Evolutionary conservation across 2,113 vertebrate genomes (phyloP).

Genomic region (Centropus bengalensis): DNA sequence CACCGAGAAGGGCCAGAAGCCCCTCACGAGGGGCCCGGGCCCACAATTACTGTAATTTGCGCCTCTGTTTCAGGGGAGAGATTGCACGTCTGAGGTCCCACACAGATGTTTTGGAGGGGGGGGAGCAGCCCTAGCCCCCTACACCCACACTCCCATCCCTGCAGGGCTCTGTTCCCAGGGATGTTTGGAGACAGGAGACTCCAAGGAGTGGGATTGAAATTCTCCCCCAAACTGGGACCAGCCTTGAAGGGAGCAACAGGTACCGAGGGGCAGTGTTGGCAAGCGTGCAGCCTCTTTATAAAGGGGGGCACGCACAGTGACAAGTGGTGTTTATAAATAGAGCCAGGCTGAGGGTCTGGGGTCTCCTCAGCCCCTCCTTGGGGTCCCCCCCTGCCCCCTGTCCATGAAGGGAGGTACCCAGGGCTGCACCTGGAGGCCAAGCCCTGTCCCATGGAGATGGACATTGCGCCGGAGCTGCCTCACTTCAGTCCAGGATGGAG

Average conservation of each 20-base stretch:
- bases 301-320: background rate
- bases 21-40: background rate
- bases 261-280: background rate
- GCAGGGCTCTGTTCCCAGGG: rapidly evolving
- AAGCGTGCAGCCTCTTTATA: background rate
- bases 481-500: rapidly evolving
- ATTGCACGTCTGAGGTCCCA: background rate
- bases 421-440: background rate
- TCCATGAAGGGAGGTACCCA: background rate
- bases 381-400: background rate
- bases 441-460: background rate
- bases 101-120: background rate
- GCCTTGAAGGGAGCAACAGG: rapidly evolving
- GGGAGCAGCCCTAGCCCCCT: background rate
- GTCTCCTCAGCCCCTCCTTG: background rate
- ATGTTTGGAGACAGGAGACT: background rate
- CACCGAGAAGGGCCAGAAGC: constrained; percentile 22
- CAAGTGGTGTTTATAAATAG: constrained; percentile 36
- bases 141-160: background rate
- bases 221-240: background rate
- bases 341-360: background rate
- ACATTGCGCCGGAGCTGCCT: background rate
- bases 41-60: constrained; percentile 68
- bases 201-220: rapidly evolving
- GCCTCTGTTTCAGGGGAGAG: constrained; percentile 47